Percentiles rank a stretch among this genome's conserved stretches.
These are phyloP conservation scores for Amazona guildingii DNA, from an alignment of 2,113 vertebrate species.

Conservation along the genomic window DNA sequence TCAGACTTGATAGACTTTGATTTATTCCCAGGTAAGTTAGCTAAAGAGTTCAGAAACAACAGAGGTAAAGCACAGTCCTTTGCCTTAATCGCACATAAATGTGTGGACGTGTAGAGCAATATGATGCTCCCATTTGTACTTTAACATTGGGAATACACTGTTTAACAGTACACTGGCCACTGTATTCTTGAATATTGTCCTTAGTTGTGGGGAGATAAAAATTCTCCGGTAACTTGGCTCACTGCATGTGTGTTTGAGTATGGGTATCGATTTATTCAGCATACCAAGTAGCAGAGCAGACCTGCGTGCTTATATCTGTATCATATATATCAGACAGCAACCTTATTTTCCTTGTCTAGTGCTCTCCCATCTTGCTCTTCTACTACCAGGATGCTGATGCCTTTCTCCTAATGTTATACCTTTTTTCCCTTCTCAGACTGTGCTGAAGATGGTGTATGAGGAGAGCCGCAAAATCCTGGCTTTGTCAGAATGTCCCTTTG, in stretches of 20 bases:
- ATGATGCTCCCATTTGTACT: neutral
- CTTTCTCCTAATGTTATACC: neutral
- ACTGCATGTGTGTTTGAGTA: accelerated
- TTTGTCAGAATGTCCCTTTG: conserved; percentile 78
- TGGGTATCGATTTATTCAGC: neutral
- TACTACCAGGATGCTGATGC: neutral
- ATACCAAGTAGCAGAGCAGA: neutral
- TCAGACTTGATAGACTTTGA: neutral
- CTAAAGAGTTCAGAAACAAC: neutral
- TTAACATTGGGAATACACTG: neutral
- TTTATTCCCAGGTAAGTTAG: neutral
- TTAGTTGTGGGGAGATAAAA: neutral
- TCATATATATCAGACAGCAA: accelerated
- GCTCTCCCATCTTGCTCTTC: neutral
- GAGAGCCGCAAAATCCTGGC: conserved; percentile 89
- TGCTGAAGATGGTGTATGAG: conserved; percentile 88
- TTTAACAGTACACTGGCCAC: neutral
- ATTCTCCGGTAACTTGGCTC: neutral
- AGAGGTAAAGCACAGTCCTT: neutral
- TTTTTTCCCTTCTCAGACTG: conserved; percentile 62
- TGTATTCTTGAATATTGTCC: neutral
- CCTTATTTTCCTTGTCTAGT: neutral
- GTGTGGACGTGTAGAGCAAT: neutral
- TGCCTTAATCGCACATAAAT: neutral
- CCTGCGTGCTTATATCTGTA: neutral